Base-by-base conservation (phyloP, 2,113 vertebrate species). In the Mola mola region DNA sequence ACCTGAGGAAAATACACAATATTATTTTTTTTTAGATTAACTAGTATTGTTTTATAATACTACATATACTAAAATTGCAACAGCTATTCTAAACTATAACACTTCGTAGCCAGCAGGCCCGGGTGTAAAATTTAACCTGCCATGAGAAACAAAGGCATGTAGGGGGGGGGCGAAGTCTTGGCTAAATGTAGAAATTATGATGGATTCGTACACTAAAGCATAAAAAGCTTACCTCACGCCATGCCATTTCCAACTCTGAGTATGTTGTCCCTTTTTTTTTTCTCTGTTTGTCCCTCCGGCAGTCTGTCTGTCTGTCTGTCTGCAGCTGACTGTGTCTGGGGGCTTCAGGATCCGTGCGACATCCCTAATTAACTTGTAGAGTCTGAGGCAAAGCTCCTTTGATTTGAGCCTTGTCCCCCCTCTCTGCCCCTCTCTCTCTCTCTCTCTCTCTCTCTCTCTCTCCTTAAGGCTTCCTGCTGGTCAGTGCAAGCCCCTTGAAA, bases 221-320 rank as follows among this genome's bases (percentile, higher is more conserved):
- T 15, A 55, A 59, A 25, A 16, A 24, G 11, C 87, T 87, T 66
- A 93, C 92, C 92, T 93, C 92, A 19, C 82, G 85, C 74, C 91
- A 88, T 49, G 70, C 81, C 92, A 92, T 92, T 49, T 74, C 66
- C 48, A 55, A 50, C 61, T 40, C 46, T 26, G 13, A 9, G 17
- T 47, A 9, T 11, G 2, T 21, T 22, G 34, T 24, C 62, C 25
- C 11, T 44, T 10, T 20, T 60, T 37, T 8, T 16, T 40, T 9
- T 6, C 4, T 34, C 25, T 29, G 28, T 29, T 29, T 20, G 19
- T 51, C 16, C 1, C 41, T 68, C 16, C 2, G 55, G 66, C 37
- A 37, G 52, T 50, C 12, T 4, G 56, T 53, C 40, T 9, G 37
- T 41, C 21, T 16, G 61, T 60, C 49, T 47, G 40, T 56, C 44